These are phyloP conservation scores for Parnassius orleans DNA, from an alignment of 2,888 invertebrate species.

Conservation along the genomic window DNA sequence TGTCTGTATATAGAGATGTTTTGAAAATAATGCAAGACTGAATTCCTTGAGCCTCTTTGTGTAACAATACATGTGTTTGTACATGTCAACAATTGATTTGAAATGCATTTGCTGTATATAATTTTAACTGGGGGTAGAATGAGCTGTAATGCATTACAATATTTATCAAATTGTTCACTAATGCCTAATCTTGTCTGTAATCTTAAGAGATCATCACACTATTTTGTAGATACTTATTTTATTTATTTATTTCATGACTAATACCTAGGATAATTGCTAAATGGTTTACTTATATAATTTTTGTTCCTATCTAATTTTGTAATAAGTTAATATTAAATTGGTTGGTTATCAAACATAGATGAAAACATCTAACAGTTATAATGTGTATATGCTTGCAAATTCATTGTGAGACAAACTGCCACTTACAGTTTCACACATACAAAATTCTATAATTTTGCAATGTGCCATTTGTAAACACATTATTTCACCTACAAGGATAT, in stretches of 20 bases:
- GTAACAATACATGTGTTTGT: constrained; percentile 26
- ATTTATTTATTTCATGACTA: constrained; percentile 70
- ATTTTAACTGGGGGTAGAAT: constrained; percentile 5
- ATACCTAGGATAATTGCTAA: constrained; percentile 50
- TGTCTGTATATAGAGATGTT: constrained; percentile 70
- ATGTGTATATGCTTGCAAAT: background rate
- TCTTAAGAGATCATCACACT: constrained; percentile 71
- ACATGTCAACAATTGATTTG: constrained; percentile 23
- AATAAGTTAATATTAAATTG: constrained; percentile 32
- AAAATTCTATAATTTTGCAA: constrained; percentile 28
- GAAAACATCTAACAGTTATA: background rate
- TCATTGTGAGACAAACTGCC: background rate
- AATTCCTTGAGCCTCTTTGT: constrained; percentile 53
- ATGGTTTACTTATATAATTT: constrained; percentile 45
- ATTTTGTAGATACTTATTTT: constrained; percentile 62
- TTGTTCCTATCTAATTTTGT: constrained; percentile 62
- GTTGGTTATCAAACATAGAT: constrained; percentile 7
- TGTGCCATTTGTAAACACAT: constrained; percentile 39
- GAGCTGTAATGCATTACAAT: constrained; percentile 15
- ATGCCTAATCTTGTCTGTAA: constrained; percentile 75
- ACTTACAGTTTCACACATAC: constrained; percentile 17
- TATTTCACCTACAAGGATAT: constrained; percentile 38
- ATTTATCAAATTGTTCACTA: constrained; percentile 54
- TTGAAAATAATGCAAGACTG: constrained; percentile 68
- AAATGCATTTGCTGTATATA: constrained; percentile 18